Evolutionary conservation across 1,140 invertebrate species (phyloP).

Genomic region (Drosophila punjabiensis): DNA sequence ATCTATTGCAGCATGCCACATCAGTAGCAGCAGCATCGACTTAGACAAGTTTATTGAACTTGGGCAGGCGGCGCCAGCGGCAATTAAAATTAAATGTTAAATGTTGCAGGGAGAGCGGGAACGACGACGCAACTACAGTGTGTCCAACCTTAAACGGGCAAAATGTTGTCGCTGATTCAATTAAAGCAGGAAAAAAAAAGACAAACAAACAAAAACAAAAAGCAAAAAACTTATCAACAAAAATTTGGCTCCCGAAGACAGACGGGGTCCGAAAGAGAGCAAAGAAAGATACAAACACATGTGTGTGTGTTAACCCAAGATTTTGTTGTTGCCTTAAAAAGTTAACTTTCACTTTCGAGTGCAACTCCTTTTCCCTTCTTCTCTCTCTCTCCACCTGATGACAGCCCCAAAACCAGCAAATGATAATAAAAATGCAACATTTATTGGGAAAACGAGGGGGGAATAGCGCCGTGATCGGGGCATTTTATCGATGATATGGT

Average conservation of each 20-base stretch:
- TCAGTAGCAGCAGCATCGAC: conserved; percentile 11
- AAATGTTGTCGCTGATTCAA: conserved; percentile 71
- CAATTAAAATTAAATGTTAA: conserved; percentile 79
- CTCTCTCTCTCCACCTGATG: conserved; percentile 17
- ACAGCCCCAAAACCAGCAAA: conserved; percentile 41
- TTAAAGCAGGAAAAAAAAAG: conserved; percentile 47
- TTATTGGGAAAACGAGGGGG: conserved; percentile 48
- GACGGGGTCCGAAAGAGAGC: conserved; percentile 12
- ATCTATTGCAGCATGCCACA: conserved; percentile 69
- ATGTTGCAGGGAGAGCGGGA: conserved; percentile 32
- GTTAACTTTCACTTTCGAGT: conserved; percentile 80
- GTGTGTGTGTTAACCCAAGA: conserved; percentile 23
- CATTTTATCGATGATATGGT: conserved; percentile 34
- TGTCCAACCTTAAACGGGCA: conserved; percentile 61
- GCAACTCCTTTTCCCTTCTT: conserved; percentile 42
- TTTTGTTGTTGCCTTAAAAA: conserved; percentile 37
- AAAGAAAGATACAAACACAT: conserved; percentile 46
- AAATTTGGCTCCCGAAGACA: conserved; percentile 38
- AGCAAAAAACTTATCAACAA: conserved; percentile 46
- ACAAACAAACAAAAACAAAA: conserved; percentile 14
- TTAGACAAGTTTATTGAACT: conserved; percentile 73
- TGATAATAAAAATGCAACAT: conserved; percentile 82
- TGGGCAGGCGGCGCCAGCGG: conserved; percentile 67
- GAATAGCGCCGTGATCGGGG: not conserved
- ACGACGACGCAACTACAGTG: conserved; percentile 11